A percentile compares a stretch with the other conserved stretches of the same genome.
Conservation (phyloP, 2,888 invertebrate species). For the Microctonus brassicae region DNA sequence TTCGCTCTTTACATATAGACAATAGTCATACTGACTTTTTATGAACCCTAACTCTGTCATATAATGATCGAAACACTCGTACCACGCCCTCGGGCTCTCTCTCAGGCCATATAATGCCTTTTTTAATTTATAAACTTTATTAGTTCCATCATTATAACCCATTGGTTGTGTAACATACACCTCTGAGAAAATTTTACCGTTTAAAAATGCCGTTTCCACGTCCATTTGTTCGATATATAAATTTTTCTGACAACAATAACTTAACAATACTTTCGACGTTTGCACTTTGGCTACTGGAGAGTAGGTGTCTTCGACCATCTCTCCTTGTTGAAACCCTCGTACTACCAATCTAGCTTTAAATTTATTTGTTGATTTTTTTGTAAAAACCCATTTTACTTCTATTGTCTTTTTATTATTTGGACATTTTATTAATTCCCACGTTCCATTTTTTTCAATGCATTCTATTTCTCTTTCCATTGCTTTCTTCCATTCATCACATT, state of each 20-base stretch:
- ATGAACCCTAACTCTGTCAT: slow-evolving; percentile 37
- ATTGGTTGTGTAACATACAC: slow-evolving; percentile 38
- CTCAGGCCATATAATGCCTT: slow-evolving; percentile 48
- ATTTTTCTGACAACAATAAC: slow-evolving; percentile 39
- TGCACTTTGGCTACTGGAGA: slow-evolving; percentile 31
- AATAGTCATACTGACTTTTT: slow-evolving; percentile 13
- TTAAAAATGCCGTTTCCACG: slow-evolving; percentile 41
- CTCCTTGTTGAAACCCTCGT: slow-evolving; percentile 25
- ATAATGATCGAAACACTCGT: slow-evolving; percentile 45
- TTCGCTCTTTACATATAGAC: background rate
- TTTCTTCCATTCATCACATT: slow-evolving; percentile 2
- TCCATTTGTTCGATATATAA: slow-evolving; percentile 40
- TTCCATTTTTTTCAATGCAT: slow-evolving; percentile 7
- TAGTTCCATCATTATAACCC: slow-evolving; percentile 34
- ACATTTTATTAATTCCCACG: background rate
- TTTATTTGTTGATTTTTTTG: slow-evolving; percentile 49
- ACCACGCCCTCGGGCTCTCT: slow-evolving; percentile 47
- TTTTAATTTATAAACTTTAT: slow-evolving; percentile 38
- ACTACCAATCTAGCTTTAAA: slow-evolving; percentile 31
- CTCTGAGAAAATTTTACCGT: slow-evolving; percentile 37
- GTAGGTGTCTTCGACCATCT: slow-evolving; percentile 20
- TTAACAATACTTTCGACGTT: slow-evolving; percentile 27
- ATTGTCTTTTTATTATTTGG: slow-evolving; percentile 22
- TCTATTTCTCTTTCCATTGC: slow-evolving; percentile 12
- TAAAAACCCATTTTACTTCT: slow-evolving; percentile 9